A percentile compares a stretch with the other conserved stretches of the same genome.
Conservation (phyloP, 2,113 vertebrate species). For the Miniopterus natalensis region DNA sequence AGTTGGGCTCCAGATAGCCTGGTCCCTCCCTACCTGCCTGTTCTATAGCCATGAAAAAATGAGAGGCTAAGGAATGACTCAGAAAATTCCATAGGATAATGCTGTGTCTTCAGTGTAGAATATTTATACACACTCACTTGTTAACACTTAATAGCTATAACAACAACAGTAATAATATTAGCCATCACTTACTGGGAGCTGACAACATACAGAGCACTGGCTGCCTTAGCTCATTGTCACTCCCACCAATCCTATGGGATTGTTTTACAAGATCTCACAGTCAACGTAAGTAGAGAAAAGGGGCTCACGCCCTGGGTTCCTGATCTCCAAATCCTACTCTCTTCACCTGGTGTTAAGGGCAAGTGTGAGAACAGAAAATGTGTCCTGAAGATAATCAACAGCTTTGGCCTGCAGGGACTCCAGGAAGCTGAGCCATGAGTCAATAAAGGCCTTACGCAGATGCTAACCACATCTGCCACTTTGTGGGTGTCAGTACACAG, state of each 20-base stretch:
- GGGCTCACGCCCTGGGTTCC: not conserved
- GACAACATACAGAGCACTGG: not conserved
- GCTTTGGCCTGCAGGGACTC: not conserved
- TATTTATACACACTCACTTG: constrained; percentile 40
- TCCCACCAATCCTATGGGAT: not conserved
- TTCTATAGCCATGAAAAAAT: not conserved
- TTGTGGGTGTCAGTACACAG: constrained; percentile 34
- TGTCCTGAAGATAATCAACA: constrained; percentile 22
- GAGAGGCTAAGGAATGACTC: not conserved
- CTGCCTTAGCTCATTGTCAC: not conserved
- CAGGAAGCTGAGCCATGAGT: constrained; percentile 41
- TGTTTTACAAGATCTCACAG: not conserved
- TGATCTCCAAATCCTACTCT: not conserved
- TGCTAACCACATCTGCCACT: constrained; percentile 47
- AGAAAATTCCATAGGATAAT: not conserved
- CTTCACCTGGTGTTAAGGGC: not conserved
- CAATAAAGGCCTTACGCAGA: not conserved
- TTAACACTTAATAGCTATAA: constrained; percentile 28
- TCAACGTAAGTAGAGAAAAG: not conserved
- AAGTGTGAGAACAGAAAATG: constrained; percentile 51
- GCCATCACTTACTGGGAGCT: not conserved
- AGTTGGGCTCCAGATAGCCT: not conserved
- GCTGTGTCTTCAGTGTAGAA: constrained; percentile 29
- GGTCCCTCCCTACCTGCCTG: not conserved
- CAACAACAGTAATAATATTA: not conserved